Conservation (phyloP, 1,140 invertebrate species). For the Chlorops oryzae region DNA sequence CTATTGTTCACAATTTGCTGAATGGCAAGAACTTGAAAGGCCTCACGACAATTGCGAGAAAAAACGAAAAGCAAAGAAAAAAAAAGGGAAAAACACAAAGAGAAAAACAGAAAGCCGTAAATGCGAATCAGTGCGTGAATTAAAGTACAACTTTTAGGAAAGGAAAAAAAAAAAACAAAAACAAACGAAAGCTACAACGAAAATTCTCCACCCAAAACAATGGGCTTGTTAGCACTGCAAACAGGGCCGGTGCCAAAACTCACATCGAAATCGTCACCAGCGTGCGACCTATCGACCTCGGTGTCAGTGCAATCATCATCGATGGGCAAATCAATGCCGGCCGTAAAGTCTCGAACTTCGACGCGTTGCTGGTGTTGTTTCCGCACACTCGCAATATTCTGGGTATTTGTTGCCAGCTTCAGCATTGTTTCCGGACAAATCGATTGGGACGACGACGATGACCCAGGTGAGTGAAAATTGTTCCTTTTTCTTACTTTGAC, state of each 20-base stretch:
- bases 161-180: slow-evolving; percentile 6
- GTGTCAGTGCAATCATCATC: slow-evolving; percentile 16
- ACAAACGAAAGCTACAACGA: slow-evolving; percentile 17
- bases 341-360: no score
- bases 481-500: not conserved
- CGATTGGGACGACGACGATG: slow-evolving; percentile 48
- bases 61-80: slow-evolving; percentile 9
- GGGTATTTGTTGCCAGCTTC: slow-evolving; percentile 32
- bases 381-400: no score
- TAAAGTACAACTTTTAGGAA: not conserved
- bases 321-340: slow-evolving; percentile 4
- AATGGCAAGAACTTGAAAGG: no score
- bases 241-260: slow-evolving; percentile 10
- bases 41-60: slow-evolving; percentile 23
- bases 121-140: not conserved
- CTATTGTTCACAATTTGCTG: slow-evolving; percentile 6
- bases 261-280: not conserved
- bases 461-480: slow-evolving; percentile 39
- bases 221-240: slow-evolving; percentile 33
- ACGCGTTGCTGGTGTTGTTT: no score
- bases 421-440: slow-evolving; percentile 44
- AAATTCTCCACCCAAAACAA: slow-evolving; percentile 30
- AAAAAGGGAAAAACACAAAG: not conserved
- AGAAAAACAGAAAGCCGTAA: not conserved
- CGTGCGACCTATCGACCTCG: not conserved